Percentiles rank a stretch among this genome's conserved stretches.
These are phyloP conservation scores for human DNA, from an alignment of 2,113 vertebrate genomes.

Conservation along the genomic window DNA sequence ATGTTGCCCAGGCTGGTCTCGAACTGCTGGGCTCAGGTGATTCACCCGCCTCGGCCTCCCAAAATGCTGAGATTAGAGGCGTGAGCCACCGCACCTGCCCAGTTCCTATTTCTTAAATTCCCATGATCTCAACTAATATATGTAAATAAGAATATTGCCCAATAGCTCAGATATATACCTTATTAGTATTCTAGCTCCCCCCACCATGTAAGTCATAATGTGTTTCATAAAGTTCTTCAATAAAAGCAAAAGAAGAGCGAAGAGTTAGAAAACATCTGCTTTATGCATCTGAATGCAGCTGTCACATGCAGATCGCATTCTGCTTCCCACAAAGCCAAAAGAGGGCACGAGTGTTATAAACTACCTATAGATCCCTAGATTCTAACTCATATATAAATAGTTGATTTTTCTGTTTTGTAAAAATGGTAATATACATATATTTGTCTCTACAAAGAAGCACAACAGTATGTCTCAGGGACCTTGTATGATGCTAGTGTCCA, in stretches of 20 bases:
- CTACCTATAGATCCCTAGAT: not conserved
- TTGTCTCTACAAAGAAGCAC: not conserved
- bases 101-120: slow-evolving; percentile 4
- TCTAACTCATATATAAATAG: not conserved
- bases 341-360: not conserved
- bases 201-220: not conserved
- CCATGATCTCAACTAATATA: not conserved
- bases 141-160: not conserved
- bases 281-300: not conserved
- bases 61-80: too few relatives aligned
- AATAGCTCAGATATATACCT: not conserved
- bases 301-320: not conserved
- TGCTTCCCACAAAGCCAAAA: not conserved
- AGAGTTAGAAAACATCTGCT: not conserved
- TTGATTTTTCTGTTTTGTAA: not conserved
- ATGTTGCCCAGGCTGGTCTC: too few relatives aligned
- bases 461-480: not conserved
- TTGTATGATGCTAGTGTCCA: not conserved
- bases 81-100: too few relatives aligned
- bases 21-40: too few relatives aligned
- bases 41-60: too few relatives aligned
- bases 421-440: not conserved
- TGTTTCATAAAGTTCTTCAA: not conserved
- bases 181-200: not conserved
- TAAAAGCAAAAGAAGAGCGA: not conserved